Evolutionary conservation across 2,797 vertebrate genomes (phyloP).

Genomic region (Eulemur coronatus): DNA sequence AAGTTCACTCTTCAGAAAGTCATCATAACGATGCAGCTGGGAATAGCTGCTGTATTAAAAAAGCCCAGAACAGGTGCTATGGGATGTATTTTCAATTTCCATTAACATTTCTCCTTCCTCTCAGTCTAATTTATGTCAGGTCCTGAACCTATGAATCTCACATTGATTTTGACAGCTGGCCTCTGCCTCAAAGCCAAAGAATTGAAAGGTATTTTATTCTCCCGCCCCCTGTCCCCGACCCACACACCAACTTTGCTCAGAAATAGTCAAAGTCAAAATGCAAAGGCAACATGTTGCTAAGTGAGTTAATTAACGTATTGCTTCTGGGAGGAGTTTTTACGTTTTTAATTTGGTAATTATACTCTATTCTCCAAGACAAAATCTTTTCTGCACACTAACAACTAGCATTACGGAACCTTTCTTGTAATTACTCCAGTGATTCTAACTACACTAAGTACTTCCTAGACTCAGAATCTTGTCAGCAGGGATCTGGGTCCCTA

Average conservation of each 20-base stretch:
- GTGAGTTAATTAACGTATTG: neutral
- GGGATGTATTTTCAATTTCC: slow-evolving; percentile 55
- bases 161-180: slow-evolving; percentile 57
- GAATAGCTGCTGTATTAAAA: neutral
- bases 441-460: neutral
- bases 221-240: fast-evolving
- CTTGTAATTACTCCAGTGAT: neutral
- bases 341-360: neutral
- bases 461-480: neutral
- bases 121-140: slow-evolving; percentile 37
- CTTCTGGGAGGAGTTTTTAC: neutral
- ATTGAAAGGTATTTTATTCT: slow-evolving; percentile 32
- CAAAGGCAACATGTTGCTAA: neutral
- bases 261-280: neutral
- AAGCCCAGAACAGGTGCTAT: neutral
- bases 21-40: neutral
- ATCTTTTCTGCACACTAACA: neutral
- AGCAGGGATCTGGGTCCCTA: neutral
- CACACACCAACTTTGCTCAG: neutral
- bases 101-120: slow-evolving; percentile 24
- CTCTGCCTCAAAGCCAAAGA: neutral
- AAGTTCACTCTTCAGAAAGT: neutral
- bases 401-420: neutral
- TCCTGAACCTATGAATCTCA: slow-evolving; percentile 17
- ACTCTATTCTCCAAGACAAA: neutral